These are phyloP conservation scores for Zelostemma sp. DNA, from an alignment of 1,140 invertebrate species.

Conservation along the genomic window DNA sequence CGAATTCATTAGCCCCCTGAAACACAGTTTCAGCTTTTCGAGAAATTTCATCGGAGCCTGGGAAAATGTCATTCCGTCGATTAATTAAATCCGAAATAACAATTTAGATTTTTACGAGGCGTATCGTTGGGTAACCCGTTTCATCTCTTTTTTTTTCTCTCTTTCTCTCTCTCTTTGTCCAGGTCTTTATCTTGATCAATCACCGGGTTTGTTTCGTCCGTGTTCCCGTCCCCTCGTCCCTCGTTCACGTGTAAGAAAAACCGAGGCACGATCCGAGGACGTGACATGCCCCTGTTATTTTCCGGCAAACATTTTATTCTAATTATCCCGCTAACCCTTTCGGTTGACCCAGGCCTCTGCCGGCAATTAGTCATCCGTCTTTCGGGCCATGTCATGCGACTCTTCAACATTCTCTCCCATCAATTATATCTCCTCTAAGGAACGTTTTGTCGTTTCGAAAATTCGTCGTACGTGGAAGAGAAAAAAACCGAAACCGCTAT, in stretches of 20 bases:
- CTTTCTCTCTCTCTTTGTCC: constrained; percentile 8
- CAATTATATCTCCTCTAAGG: neutral
- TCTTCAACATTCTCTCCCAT: no score
- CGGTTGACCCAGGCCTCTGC: neutral
- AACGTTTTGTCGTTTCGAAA: neutral
- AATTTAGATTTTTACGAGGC: constrained; percentile 18
- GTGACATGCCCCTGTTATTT: constrained; percentile 16
- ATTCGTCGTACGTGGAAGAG: no score
- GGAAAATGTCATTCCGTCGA: no score
- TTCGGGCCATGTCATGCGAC: neutral
- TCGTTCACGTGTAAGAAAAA: constrained; percentile 7
- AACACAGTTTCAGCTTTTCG: no score
- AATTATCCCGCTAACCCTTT: constrained; percentile 28
- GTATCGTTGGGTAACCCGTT: constrained; percentile 14
- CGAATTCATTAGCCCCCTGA: neutral
- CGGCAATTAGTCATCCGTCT: constrained; percentile 22
- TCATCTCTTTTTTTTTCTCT: constrained; percentile 5
- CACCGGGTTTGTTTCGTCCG: constrained; percentile 1
- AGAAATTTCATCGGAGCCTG: no score
- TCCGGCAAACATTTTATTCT: constrained; percentile 21
- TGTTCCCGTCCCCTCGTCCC: neutral
- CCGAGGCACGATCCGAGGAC: neutral
- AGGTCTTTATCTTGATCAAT: constrained; percentile 9
- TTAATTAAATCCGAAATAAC: neutral
- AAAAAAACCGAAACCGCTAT: no score